Evolutionary conservation across 2,797 vertebrate species (phyloP), one percentile per base, ranked within the genome.

Genomic region (Sebastes nivosus): DNA sequence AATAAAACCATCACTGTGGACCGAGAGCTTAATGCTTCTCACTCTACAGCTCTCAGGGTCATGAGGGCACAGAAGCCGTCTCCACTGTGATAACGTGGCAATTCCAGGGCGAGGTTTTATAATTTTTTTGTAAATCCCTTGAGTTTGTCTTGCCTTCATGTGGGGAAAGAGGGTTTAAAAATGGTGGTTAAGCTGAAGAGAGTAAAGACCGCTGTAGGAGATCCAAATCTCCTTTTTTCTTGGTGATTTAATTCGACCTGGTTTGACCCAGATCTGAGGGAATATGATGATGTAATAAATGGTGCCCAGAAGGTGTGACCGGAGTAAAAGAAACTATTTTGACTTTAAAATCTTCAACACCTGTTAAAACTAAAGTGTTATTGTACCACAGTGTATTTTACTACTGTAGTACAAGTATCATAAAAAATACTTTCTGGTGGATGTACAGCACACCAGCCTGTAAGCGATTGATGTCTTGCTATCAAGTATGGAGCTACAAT

Each of bases 141-240:
- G 61, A 86, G 79, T 73, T 70, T 83, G 85, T 77, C 61, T 46
- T 70, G 55, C 80, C 75, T 83, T 83, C 74, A 46, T 77, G 81
- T 71, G 79, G 67, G 57, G 67, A 80, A 82, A 64, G 50, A 57
- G 55, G 80, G 66, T 72, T 90, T 84, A 85, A 84, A 80, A 76
- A 61, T 57, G 42, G 72, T 58, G 58, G 67, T 36, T 79, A 76
- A 77, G 79, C 69, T 80, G 70, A 83, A 76, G 72, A 81, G 55
- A 70, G 59, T 75, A 54, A 75, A 87, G 75, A 68, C 76, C 8
- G 8, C 80, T 65, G 72, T 77, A 63, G 80, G 67, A 77, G 78
- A 82, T 83, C 58, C 38, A 76, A 82, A 89, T 90, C 72, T 84
- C 29, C 82, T 88, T 86, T 86, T 77, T 86, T 77, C 71, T 79